Conservation (phyloP, 2,888 invertebrate genomes). For the Rosalia funebris region DNA sequence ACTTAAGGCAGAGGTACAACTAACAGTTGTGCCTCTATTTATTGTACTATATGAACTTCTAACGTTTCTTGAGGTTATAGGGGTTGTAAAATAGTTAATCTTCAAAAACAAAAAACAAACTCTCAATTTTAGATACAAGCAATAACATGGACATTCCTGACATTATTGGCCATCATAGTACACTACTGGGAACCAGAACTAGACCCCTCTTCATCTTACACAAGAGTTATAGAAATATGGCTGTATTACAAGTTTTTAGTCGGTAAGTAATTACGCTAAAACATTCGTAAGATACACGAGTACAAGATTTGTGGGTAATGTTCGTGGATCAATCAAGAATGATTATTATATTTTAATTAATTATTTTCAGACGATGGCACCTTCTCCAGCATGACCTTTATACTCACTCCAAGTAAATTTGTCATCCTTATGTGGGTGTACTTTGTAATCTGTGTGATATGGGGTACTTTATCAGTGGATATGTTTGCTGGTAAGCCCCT, state of each 20-base stretch:
- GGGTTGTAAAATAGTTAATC: too few species aligned
- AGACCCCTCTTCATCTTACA: background rate
- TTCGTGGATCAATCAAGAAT: too few species aligned
- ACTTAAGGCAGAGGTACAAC: too few species aligned
- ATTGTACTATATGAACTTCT: too few species aligned
- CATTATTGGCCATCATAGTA: slow-evolving; percentile 7
- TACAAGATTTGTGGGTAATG: too few species aligned
- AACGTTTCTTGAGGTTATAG: too few species aligned
- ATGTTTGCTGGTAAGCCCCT: slow-evolving; percentile 7
- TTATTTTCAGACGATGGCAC: slow-evolving; percentile 15
- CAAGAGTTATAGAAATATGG: background rate
- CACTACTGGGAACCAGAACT: slow-evolving; percentile 13
- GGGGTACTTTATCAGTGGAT: slow-evolving; percentile 12
- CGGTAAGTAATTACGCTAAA: slow-evolving; percentile 5
- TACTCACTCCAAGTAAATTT: background rate
- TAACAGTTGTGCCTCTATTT: too few species aligned
- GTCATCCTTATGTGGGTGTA: slow-evolving; percentile 13
- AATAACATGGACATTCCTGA: slow-evolving; percentile 6
- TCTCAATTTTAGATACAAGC: slow-evolving; percentile 13
- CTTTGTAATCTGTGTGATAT: slow-evolving; percentile 10
- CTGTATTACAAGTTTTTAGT: slow-evolving; percentile 11
- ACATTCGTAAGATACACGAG: too few species aligned
- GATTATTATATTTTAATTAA: background rate
- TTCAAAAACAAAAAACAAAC: too few species aligned
- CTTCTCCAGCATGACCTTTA: background rate